Evolutionary conservation across 1,140 invertebrate genomes (phyloP).

Genomic region (Sweltsa coloradensis): DNA sequence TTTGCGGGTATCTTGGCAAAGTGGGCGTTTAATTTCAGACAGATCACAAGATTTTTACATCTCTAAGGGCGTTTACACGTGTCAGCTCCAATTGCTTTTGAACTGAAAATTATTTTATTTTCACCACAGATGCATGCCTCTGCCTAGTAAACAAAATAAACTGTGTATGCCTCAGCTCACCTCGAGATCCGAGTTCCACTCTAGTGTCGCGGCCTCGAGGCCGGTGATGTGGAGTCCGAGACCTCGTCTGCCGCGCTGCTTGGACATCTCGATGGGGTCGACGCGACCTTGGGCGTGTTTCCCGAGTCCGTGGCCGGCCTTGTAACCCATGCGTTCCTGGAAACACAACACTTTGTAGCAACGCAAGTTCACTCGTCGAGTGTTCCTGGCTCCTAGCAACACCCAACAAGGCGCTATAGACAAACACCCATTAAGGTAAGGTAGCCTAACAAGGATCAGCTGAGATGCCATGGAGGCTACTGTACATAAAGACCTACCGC

Average conservation of each 20-base stretch:
- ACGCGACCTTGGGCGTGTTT: constrained; percentile 70
- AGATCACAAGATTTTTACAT: too few species aligned
- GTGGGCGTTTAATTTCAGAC: too few species aligned
- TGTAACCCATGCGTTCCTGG: constrained; percentile 57
- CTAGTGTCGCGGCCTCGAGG: constrained; percentile 44
- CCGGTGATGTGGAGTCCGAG: constrained; percentile 60
- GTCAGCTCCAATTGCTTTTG: constrained; percentile 24
- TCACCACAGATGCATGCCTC: constrained; percentile 14
- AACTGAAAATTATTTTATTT: constrained; percentile 1
- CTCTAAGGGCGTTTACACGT: background rate
- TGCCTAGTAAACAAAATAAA: constrained; percentile 21
- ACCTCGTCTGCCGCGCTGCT: constrained; percentile 71
- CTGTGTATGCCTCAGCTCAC: constrained; percentile 23
- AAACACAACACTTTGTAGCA: constrained; percentile 9
- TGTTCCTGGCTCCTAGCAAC: too few species aligned
- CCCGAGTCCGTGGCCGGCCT: constrained; percentile 72
- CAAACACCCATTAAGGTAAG: background rate
- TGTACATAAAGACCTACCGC: background rate
- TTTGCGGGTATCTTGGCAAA: too few species aligned
- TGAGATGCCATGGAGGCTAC: background rate
- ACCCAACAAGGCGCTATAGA: background rate
- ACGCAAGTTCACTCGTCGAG: background rate
- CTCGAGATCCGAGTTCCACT: constrained; percentile 53
- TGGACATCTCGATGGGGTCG: constrained; percentile 64
- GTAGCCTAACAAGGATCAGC: background rate